A percentile compares a stretch with the other conserved stretches of the same genome.
phyloP scores from a whole-genome alignment of 2,888 invertebrate species.

The Pomacea canaliculata region DNA sequence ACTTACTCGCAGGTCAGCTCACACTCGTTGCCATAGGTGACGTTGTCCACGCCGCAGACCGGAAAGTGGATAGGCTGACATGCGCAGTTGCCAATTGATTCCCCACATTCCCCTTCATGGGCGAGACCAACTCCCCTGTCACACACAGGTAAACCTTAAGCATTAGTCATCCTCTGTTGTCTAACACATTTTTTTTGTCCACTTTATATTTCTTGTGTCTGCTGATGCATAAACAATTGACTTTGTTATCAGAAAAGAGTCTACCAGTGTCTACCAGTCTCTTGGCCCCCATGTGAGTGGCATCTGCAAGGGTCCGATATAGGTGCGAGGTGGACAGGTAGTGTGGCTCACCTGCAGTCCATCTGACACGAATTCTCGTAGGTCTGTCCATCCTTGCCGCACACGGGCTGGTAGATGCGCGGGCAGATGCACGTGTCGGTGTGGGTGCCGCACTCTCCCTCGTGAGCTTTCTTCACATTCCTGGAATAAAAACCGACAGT shows the following conservation, averaged over 20 bases:
- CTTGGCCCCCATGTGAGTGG: no score
- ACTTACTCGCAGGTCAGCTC: not conserved
- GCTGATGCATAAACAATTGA: no score
- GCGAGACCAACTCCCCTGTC: constrained; percentile 7
- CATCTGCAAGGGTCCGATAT: no score
- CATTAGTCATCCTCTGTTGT: not conserved
- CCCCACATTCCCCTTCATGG: constrained; percentile 18
- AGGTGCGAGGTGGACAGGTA: no score
- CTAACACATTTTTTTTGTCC: no score
- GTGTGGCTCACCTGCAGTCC: constrained; percentile 5
- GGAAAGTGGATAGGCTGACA: constrained; percentile 16
- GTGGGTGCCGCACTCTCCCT: constrained; percentile 6
- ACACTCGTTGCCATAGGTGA: constrained; percentile 19
- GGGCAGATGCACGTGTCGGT: constrained; percentile 18
- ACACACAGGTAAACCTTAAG: not conserved
- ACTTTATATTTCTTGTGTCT: no score
- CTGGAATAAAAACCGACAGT: not conserved
- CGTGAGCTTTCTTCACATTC: constrained; percentile 7
- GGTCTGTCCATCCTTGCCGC: constrained; percentile 22
- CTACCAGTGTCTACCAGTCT: no score
- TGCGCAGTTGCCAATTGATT: not conserved
- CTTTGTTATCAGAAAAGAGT: no score
- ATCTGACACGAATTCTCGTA: constrained; percentile 22
- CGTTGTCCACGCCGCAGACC: constrained; percentile 21
- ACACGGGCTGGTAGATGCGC: constrained; percentile 16